phyloP scores from a whole-genome alignment of 2,797 vertebrate species.

The Pseudomugil gertrudae region DNA sequence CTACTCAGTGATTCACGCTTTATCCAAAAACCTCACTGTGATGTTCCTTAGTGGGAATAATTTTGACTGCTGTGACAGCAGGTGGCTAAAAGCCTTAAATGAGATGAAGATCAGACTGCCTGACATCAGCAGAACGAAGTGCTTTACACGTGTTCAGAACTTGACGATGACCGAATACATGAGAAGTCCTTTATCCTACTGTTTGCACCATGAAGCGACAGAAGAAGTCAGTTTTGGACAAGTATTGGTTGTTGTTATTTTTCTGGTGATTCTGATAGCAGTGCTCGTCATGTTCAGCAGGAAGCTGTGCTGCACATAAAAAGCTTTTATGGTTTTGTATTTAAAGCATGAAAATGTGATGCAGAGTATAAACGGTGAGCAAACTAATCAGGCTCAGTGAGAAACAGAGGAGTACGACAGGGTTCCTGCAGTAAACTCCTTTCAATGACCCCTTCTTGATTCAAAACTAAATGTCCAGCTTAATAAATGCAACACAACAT shows the following conservation, averaged over 20 bases:
- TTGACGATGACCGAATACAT: constrained; percentile 50
- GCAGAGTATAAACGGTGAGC: not conserved
- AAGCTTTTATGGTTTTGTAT: constrained; percentile 48
- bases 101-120: constrained; percentile 53
- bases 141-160: constrained; percentile 41
- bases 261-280: constrained; percentile 47
- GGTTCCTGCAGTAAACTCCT: constrained; percentile 32
- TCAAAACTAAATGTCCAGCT: no score
- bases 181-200: constrained; percentile 44
- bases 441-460: constrained; percentile 10
- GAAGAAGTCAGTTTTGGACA: constrained; percentile 50
- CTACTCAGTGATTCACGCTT: constrained; percentile 45
- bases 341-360: not conserved
- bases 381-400: not conserved
- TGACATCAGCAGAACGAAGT: constrained; percentile 62
- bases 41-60: constrained; percentile 71
- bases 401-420: not conserved
- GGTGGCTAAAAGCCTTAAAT: constrained; percentile 64
- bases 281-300: constrained; percentile 42
- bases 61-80: constrained; percentile 76
- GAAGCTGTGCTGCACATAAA: constrained; percentile 42
- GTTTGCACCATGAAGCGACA: constrained; percentile 39
- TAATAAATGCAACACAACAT: constrained; percentile 8
- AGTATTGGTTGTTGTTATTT: constrained; percentile 57
- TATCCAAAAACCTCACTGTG: constrained; percentile 48